Conservation (phyloP, 2,797 vertebrate species). For the Muscicapa comitata region DNA sequence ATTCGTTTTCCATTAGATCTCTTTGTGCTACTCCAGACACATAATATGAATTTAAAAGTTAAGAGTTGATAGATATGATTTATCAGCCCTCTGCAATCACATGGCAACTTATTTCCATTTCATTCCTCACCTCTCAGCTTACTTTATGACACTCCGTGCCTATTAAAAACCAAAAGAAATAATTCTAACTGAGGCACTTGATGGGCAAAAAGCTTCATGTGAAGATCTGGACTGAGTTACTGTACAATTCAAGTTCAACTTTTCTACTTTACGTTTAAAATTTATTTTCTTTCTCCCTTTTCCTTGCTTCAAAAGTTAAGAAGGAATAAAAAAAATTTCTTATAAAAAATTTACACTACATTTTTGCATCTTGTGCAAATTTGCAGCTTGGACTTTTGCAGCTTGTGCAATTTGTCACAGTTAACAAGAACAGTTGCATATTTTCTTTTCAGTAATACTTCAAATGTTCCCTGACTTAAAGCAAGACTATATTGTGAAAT, state of each 20-base stretch:
- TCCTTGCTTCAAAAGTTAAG: background rate
- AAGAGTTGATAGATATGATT: background rate
- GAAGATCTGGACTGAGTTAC: background rate
- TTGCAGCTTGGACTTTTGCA: background rate
- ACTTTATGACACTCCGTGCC: background rate
- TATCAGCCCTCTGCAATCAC: background rate
- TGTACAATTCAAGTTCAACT: background rate
- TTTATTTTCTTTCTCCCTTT: background rate
- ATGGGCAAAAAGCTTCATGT: background rate
- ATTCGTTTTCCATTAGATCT: background rate
- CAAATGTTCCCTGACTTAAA: background rate
- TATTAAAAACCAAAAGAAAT: background rate
- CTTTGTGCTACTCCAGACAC: background rate
- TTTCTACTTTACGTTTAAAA: background rate
- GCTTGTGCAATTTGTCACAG: background rate
- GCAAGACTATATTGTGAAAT: background rate
- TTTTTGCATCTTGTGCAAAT: background rate
- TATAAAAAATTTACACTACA: background rate
- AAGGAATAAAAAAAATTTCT: background rate
- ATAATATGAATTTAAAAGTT: background rate
- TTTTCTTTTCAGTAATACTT: background rate
- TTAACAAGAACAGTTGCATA: background rate
- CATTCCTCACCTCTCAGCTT: background rate
- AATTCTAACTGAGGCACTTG: background rate
- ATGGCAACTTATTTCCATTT: background rate